Base-by-base conservation (phyloP, 2,888 invertebrate species). In the Perithous albicinctus region DNA sequence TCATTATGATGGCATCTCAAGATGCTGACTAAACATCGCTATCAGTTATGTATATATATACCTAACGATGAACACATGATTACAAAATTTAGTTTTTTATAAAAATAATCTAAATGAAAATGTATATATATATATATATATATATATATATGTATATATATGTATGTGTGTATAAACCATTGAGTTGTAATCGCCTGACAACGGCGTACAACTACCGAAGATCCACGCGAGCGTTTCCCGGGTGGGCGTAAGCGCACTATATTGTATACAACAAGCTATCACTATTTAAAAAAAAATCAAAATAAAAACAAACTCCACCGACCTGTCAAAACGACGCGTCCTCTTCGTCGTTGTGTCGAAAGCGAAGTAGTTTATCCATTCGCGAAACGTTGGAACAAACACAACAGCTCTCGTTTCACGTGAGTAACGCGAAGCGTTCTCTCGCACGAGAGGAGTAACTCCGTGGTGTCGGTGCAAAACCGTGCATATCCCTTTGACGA, bases 401-500 rank as follows among this genome's bases (percentile, higher is more conserved):
- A 51, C 23, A 51, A 23, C 48, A 51, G 10, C 46, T 70, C 46
- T 70, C 48, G 38, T 67, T 72, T 76, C 76, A 56, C 41, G 41
- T 48, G 48, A 61, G 61, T 41, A 26, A 43, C 12, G 76, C 54
- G 67, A 81, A 46, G 54, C 61, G 72, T 72, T 63, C 2, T 29
- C 15, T 29, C 29, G 18, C 12, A 23, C 35, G 69, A 35, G 54
- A 61, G 43, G 67, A 43, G n/a, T 2, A 43, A 15, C 0, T 12
- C 12, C 23, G 48, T 2, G 23, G 48, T 23, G 51, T 23, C 23
- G 51, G 26, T 61, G 67, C 66, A 61, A n/a, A n/a, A 66, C 23
- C 64, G 48, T 51, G 80, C 61, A 61, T 61, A 29, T 10, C 73
- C 77, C 77, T 75, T 81, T 81, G 72, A 81, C 46, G 67, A 81